These are phyloP conservation scores for Chelon auratus DNA, from an alignment of 2,797 vertebrate genomes.

Conservation along the genomic window DNA sequence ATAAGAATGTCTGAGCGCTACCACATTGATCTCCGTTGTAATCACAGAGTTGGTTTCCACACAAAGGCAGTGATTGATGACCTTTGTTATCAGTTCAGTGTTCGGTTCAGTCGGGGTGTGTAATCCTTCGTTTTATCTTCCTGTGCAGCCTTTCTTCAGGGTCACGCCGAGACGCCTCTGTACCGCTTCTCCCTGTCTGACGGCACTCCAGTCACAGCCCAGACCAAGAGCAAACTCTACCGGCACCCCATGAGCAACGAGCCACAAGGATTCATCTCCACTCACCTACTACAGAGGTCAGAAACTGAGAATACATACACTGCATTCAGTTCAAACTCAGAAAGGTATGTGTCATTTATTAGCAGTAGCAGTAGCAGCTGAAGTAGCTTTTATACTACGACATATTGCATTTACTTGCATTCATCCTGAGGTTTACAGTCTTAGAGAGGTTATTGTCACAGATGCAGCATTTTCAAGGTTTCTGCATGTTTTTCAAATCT, in stretches of 20 bases:
- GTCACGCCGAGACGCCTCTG: slow-evolving; percentile 93
- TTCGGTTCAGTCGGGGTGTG: slow-evolving; percentile 13
- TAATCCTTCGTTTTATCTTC: slow-evolving; percentile 28
- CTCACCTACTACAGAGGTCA: slow-evolving; percentile 96
- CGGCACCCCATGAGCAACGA: slow-evolving; percentile 94
- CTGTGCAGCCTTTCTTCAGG: slow-evolving; percentile 90
- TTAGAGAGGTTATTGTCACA: slow-evolving; percentile 5
- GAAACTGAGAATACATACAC: slow-evolving; percentile 27
- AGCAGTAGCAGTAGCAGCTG: slow-evolving; percentile 57
- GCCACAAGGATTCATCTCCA: slow-evolving; percentile 94
- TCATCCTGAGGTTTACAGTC: slow-evolving; percentile 19
- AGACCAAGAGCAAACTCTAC: slow-evolving; percentile 95
- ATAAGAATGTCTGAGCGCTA: slow-evolving; percentile 27
- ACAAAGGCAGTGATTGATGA: slow-evolving; percentile 42
- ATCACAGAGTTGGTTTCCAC: slow-evolving; percentile 33
- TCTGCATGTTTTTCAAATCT: slow-evolving; percentile 5
- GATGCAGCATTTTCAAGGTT: not conserved
- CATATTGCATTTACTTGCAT: slow-evolving; percentile 21
- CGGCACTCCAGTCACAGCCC: slow-evolving; percentile 94
- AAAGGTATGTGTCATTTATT: slow-evolving; percentile 33
- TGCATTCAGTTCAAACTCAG: slow-evolving; percentile 23
- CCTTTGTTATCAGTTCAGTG: slow-evolving; percentile 34
- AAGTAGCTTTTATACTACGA: slow-evolving; percentile 57
- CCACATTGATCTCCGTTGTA: slow-evolving; percentile 38
- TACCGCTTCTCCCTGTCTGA: slow-evolving; percentile 97